Percentiles rank a stretch among this genome's conserved stretches.
phyloP scores from a whole-genome alignment of 2,888 invertebrate species.

The Drosophila subsilvestris region DNA sequence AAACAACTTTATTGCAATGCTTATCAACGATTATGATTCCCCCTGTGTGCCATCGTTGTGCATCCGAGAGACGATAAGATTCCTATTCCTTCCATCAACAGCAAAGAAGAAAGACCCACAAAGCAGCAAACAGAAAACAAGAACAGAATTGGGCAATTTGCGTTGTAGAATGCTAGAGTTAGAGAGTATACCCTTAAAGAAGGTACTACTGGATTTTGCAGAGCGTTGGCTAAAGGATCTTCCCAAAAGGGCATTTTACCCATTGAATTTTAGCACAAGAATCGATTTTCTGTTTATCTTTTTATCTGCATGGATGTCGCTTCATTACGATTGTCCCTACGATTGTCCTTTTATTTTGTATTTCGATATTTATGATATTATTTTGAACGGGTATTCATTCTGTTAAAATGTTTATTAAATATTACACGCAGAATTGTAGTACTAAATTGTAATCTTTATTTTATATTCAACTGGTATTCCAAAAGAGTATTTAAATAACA shows the following conservation, averaged over 20 bases:
- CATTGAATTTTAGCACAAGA: no score
- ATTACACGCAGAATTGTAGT: no score
- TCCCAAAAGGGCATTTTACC: no score
- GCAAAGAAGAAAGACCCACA: constrained; percentile 25
- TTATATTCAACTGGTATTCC: no score
- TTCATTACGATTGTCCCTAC: not conserved
- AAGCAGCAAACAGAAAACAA: constrained; percentile 15
- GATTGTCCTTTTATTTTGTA: not conserved
- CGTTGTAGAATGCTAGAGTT: not conserved
- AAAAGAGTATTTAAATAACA: no score
- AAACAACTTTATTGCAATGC: constrained; percentile 60
- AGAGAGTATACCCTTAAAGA: not conserved
- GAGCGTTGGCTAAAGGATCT: no score
- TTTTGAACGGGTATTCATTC: no score
- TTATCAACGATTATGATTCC: constrained; percentile 66
- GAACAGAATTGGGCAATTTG: not conserved
- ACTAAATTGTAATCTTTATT: no score
- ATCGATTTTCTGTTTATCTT: no score
- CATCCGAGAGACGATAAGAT: constrained; percentile 38
- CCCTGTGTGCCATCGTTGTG: constrained; percentile 19
- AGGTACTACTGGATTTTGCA: not conserved
- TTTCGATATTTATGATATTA: no score
- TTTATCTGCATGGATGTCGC: no score
- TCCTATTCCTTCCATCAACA: constrained; percentile 9
- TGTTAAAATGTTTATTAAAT: no score